Evolutionary conservation across 2,797 vertebrate genomes (phyloP), one percentile per base, ranked within the genome.

Genomic region (Toxotes lorentzi): DNA sequence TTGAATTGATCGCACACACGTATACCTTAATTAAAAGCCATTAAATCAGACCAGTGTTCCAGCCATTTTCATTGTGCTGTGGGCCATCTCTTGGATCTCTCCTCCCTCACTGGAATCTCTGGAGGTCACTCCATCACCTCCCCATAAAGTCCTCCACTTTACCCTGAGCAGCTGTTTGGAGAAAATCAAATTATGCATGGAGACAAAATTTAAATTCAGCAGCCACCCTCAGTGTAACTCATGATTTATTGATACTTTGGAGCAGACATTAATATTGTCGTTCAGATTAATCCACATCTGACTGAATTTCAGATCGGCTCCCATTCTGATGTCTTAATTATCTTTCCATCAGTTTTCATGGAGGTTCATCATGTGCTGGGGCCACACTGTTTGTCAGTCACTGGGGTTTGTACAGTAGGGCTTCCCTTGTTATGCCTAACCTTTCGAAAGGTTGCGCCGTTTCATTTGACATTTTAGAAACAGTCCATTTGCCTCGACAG

Each of bases 371-470:
- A 78, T 30, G 58, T 45, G 69, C 56, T 30, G 67, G 72, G 75
- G 63, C 65, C 47, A 30, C 43, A n/a, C 47, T 66, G 71, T 59
- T 66, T 59, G 67, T 76, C 79, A 76, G 64, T 62, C 65, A 47
- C 58, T 35, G 63, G 67, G 62, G 77, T 83, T 86, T 72, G 81
- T 80, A 76, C 78, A 78, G 86, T 66, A 47, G 73, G 71, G 48
- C 67, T 82, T 68, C 66, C 70, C 83, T 87, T 86, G 88, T 91
- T 91, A 88, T 27, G 66, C 24, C 59, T 86, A 91, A 94, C 92
- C 91, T 93, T 96, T 92, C 2, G 2, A 93, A 94, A 93, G 91
- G 92, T 92, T 86, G 80, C 77, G 76, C 68, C 34, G 23, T 85
- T 91, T 86, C 78, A 32, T 77, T 69, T 92, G 91, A 92, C 91